Conservation (phyloP, 2,888 invertebrate species). For the Eilema sororculum region DNA sequence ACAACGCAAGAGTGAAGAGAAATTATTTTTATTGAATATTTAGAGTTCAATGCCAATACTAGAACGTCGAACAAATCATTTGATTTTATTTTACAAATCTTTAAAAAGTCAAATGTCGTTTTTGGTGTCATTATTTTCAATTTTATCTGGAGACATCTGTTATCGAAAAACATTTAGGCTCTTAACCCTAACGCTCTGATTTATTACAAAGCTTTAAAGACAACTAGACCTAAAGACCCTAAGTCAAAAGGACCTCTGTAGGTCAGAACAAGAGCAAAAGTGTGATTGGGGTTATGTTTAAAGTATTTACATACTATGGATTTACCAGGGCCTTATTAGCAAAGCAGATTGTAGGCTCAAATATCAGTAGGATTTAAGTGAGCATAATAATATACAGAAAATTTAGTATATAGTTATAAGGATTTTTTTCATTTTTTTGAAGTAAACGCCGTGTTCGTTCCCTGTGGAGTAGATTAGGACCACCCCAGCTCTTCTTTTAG, state of each 20-base stretch:
- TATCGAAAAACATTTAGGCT: slow-evolving; percentile 28
- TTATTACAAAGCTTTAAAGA: slow-evolving; percentile 30
- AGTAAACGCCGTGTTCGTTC: no score
- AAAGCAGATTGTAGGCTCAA: neutral
- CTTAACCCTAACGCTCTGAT: slow-evolving; percentile 28
- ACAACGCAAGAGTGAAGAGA: neutral
- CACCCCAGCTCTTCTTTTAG: no score
- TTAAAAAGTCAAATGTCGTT: neutral
- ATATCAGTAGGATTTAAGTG: neutral
- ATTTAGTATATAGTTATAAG: neutral
- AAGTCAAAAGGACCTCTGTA: slow-evolving; percentile 20
- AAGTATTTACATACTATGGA: neutral
- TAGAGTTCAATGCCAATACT: neutral
- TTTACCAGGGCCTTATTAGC: neutral
- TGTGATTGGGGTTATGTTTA: neutral
- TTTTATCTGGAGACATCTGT: slow-evolving; percentile 24
- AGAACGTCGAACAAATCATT: neutral
- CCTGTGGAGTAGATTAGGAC: no score
- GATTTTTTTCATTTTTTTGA: no score
- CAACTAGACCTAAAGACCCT: slow-evolving; percentile 24
- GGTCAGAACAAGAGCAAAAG: slow-evolving; percentile 11
- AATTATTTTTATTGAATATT: neutral
- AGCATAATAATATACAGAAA: neutral
- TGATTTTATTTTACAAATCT: neutral
- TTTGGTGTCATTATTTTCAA: slow-evolving; percentile 25